Evolutionary conservation across 2,888 invertebrate genomes (phyloP).

Genomic region (Phrixothrix hirtus): DNA sequence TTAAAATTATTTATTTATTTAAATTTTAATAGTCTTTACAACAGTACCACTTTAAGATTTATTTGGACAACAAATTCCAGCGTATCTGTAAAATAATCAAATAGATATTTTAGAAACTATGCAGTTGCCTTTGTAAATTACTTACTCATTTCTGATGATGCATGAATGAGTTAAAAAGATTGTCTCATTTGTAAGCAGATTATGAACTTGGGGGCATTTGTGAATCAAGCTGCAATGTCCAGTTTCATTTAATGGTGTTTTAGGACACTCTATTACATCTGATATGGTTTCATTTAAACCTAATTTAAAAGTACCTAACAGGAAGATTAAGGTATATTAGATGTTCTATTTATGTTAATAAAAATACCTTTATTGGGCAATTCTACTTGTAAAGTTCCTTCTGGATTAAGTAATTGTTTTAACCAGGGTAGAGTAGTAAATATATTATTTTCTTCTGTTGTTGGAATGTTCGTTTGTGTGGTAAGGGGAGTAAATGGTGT

Average conservation of each 20-base stretch:
- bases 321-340: background rate
- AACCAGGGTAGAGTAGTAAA: background rate
- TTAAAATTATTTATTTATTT: too few species aligned
- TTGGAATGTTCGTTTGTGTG: background rate
- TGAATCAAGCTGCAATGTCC: conserved; percentile 2
- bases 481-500: too few species aligned
- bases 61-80: background rate
- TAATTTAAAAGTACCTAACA: conserved; percentile 1
- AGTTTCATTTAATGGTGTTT: background rate
- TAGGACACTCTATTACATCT: conserved; percentile 3
- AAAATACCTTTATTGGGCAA: background rate
- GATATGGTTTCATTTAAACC: background rate
- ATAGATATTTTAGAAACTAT: too few species aligned
- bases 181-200: background rate
- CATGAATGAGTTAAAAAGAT: background rate
- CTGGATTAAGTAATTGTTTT: background rate
- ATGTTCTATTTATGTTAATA: background rate
- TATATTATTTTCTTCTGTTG: too few species aligned
- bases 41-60: background rate
- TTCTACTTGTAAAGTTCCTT: background rate
- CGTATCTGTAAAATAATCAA: too few species aligned
- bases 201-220: background rate
- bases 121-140: too few species aligned
- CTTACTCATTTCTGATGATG: background rate
- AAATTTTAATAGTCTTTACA: too few species aligned